phyloP scores from a whole-genome alignment of 1,140 invertebrate genomes.

The Argopecten irradians region DNA sequence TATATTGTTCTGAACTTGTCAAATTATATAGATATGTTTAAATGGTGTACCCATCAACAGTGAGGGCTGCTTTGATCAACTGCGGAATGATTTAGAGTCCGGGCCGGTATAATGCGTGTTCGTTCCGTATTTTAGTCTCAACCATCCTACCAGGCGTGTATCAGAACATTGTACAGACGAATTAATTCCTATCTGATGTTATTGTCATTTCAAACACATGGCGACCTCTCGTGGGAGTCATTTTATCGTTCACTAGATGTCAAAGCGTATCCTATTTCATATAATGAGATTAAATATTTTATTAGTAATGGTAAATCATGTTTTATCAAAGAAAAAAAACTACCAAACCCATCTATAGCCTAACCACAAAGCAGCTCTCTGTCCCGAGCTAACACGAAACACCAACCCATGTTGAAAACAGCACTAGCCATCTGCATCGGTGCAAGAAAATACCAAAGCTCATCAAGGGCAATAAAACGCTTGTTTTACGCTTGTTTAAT shows the following conservation, averaged over 20 bases:
- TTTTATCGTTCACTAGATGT: not conserved
- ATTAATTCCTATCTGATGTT: conserved; percentile 18
- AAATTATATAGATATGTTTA: too few relatives aligned
- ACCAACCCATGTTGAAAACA: not conserved
- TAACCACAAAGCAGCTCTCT: not conserved
- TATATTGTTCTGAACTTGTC: too few relatives aligned
- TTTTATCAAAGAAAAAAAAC: not conserved
- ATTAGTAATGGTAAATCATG: conserved; percentile 12
- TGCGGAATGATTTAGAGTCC: not conserved
- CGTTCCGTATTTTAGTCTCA: not conserved
- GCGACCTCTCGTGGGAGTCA: not conserved
- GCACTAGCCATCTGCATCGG: not conserved
- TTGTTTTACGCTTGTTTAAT: conserved; percentile 10
- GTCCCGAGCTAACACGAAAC: not conserved
- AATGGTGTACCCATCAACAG: too few relatives aligned
- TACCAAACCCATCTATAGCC: not conserved
- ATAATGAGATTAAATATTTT: conserved; percentile 24
- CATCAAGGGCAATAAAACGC: conserved; percentile 7
- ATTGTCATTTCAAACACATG: conserved; percentile 22
- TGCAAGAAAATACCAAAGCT: conserved; percentile 19
- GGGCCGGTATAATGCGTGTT: not conserved
- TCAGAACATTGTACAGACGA: not conserved
- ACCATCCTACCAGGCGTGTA: not conserved
- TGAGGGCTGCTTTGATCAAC: too few relatives aligned
- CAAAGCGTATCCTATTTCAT: not conserved